These are phyloP conservation scores for Noctuana brunneofusca DNA, from an alignment of 2,888 invertebrate species.

Conservation along the genomic window DNA sequence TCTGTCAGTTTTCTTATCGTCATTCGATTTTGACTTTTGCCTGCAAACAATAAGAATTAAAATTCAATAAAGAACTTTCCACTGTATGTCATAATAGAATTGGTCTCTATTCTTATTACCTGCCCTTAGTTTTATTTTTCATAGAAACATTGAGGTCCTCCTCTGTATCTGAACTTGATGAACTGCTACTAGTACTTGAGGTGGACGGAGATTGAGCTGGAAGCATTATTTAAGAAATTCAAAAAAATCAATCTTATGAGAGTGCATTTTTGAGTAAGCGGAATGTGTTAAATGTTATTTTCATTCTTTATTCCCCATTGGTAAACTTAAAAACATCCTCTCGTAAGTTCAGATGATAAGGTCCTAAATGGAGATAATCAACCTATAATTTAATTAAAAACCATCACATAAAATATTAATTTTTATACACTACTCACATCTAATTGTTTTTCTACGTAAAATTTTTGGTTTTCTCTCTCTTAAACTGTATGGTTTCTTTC, in stretches of 20 bases:
- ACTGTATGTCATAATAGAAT: no score
- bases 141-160: conserved; percentile 80
- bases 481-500: conserved; percentile 77
- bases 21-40: conserved; percentile 76
- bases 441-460: conserved; percentile 72
- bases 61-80: background rate
- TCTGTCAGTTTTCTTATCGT: conserved; percentile 74
- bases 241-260: background rate
- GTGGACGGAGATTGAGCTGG: conserved; percentile 76
- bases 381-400: no score
- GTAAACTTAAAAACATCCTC: no score
- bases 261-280: no score
- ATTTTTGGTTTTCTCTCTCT: conserved; percentile 79
- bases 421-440: conserved; percentile 68
- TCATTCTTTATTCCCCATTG: no score
- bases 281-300: no score
- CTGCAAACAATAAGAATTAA: conserved; percentile 45
- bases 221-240: conserved; percentile 29
- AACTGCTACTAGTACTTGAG: conserved; percentile 65
- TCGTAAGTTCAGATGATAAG: background rate
- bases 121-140: conserved; percentile 78
- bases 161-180: conserved; percentile 71
- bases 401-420: background rate
- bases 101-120: conserved; percentile 51
- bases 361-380: background rate